These are phyloP conservation scores for Drosophila tani DNA, from an alignment of 1,140 invertebrate species.

Conservation along the genomic window DNA sequence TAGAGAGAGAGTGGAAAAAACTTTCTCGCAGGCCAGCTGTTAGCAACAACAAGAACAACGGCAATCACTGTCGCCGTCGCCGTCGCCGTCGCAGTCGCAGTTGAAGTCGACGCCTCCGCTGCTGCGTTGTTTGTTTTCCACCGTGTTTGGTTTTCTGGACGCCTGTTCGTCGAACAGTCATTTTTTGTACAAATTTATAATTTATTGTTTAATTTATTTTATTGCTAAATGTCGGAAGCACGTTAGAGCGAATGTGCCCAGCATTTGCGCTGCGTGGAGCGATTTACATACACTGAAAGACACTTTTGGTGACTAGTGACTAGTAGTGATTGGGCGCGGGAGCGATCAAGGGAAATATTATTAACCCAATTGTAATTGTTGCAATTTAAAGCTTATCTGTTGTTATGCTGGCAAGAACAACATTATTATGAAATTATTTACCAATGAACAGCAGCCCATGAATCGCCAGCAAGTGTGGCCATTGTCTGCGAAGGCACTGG, in stretches of 20 bases:
- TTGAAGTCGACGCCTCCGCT: conserved; percentile 9
- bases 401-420: conserved; percentile 77
- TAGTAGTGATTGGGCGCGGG: background rate
- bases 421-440: conserved; percentile 84
- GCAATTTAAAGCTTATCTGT: conserved; percentile 72
- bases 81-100: conserved; percentile 25
- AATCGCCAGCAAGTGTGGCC: conserved; percentile 71
- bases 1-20: conserved; percentile 46
- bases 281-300: conserved; percentile 7
- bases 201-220: conserved; percentile 84
- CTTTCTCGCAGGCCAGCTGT: conserved; percentile 63
- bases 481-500: conserved; percentile 23
- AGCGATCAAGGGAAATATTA: conserved; percentile 60
- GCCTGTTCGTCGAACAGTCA: conserved; percentile 76
- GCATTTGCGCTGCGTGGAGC: conserved; percentile 20
- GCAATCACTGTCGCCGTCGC: background rate
- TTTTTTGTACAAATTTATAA: conserved; percentile 84
- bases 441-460: conserved; percentile 81
- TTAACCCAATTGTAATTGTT: conserved; percentile 82
- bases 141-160: conserved; percentile 52
- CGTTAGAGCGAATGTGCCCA: conserved; percentile 6
- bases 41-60: conserved; percentile 41
- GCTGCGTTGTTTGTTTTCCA: conserved; percentile 7
- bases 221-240: conserved; percentile 72
- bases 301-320: conserved; percentile 15